Evolutionary conservation across 2,888 invertebrate species (phyloP).

Genomic region (Melieria picta): DNA sequence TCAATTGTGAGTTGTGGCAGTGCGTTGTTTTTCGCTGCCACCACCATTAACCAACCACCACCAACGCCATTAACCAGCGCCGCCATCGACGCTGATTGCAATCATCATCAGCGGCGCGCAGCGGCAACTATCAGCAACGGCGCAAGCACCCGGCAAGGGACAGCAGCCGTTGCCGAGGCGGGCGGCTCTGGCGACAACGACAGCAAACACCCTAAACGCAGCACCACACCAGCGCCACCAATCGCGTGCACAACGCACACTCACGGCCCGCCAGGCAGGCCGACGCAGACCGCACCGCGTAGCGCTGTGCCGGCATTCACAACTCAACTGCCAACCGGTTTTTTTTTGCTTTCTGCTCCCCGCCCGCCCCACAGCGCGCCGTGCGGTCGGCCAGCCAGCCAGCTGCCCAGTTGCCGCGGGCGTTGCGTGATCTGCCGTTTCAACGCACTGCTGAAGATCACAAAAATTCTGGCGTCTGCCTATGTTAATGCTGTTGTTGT

Average conservation of each 20-base stretch:
- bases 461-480: background rate
- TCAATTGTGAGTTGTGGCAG: slow-evolving; percentile 15
- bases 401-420: background rate
- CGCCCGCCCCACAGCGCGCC: background rate
- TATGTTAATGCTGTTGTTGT: slow-evolving; percentile 33
- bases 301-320: slow-evolving; percentile 3
- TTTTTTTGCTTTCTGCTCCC: slow-evolving; percentile 28
- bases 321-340: slow-evolving; percentile 38
- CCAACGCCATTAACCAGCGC: slow-evolving; percentile 10
- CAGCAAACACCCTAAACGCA: background rate
- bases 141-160: background rate
- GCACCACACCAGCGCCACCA: background rate
- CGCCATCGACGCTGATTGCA: slow-evolving; percentile 17
- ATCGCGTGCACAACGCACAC: background rate
- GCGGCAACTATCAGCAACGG: too few relatives aligned
- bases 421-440: background rate
- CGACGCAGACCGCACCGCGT: background rate
- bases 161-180: background rate
- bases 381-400: background rate
- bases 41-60: slow-evolving; percentile 7
- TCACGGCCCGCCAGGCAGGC: background rate
- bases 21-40: background rate
- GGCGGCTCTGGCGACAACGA: background rate
- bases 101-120: too few relatives aligned
- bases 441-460: background rate